A percentile compares a stretch with the other conserved stretches of the same genome.
Evolutionary conservation across 2,113 vertebrate genomes (phyloP).

Genomic region (Myocastor coypus): DNA sequence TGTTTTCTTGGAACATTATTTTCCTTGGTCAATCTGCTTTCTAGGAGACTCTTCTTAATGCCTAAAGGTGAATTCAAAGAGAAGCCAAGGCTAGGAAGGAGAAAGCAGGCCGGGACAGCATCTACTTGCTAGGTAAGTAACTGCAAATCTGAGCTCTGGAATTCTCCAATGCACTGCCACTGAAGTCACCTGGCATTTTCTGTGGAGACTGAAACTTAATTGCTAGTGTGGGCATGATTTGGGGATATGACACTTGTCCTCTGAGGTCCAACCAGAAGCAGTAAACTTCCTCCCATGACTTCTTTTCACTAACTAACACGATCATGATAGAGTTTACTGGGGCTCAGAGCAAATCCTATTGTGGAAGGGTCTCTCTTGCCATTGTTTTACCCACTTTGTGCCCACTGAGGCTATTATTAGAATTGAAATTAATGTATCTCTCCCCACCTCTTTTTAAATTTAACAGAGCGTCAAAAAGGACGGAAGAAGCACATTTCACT

Average conservation of each 20-base stretch:
- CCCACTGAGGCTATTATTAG: slow-evolving; percentile 63
- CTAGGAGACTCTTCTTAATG: neutral
- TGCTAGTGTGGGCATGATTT: neutral
- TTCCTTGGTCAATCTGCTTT: neutral
- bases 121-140: neutral
- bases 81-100: neutral
- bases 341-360: slow-evolving; percentile 30
- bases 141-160: neutral
- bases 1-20: neutral
- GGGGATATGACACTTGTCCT: neutral
- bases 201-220: neutral
- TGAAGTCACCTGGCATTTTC: neutral
- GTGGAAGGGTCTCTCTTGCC: slow-evolving; percentile 12
- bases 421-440: slow-evolving; percentile 69
- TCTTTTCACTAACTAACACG: slow-evolving; percentile 41
- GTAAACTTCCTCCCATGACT: slow-evolving; percentile 7
- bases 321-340: neutral
- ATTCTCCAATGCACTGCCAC: neutral
- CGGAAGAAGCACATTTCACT: slow-evolving; percentile 71
- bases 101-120: neutral
- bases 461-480: slow-evolving; percentile 63
- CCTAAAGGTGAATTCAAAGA: slow-evolving; percentile 39
- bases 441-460: slow-evolving; percentile 52
- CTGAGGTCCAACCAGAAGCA: slow-evolving; percentile 4
- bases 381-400: slow-evolving; percentile 23